These are phyloP conservation scores for Hystrix brachyura DNA, from an alignment of 2,113 vertebrate genomes.

Conservation along the genomic window DNA sequence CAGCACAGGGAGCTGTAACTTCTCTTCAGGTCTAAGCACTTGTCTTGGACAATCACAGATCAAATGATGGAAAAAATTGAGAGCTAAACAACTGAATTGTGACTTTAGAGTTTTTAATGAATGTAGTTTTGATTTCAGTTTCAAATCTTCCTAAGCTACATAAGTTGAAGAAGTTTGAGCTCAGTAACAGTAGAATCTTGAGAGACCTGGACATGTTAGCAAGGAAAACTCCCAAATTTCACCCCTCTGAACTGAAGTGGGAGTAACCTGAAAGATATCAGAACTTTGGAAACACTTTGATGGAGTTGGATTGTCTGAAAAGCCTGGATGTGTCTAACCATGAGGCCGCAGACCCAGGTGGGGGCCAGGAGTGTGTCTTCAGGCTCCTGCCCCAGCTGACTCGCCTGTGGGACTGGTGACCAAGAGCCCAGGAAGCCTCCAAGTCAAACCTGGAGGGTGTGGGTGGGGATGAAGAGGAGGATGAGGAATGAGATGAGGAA, in stretches of 20 bases:
- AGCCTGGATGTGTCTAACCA: conserved; percentile 58
- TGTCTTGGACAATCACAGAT: conserved; percentile 92
- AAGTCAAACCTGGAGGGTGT: conserved; percentile 91
- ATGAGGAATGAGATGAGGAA: conserved; percentile 73
- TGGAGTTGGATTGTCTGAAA: background rate
- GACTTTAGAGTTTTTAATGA: conserved; percentile 91
- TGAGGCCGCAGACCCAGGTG: conserved; percentile 86
- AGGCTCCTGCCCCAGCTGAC: conserved; percentile 90
- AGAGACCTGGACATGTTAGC: background rate
- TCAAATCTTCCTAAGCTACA: conserved; percentile 91
- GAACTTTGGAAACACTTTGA: background rate
- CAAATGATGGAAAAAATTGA: conserved; percentile 91
- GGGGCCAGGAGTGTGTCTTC: conserved; percentile 87
- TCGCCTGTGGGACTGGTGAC: conserved; percentile 89
- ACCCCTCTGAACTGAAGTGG: background rate
- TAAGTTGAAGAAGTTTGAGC: conserved; percentile 93
- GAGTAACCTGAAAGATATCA: background rate
- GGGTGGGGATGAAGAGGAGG: conserved; percentile 86
- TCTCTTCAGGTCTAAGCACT: conserved; percentile 79
- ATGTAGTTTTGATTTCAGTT: conserved; percentile 87
- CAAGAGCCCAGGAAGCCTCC: conserved; percentile 88
- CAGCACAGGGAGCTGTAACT: background rate
- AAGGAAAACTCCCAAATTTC: background rate
- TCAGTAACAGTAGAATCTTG: conserved; percentile 86
- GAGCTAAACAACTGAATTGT: conserved; percentile 90